These are phyloP conservation scores for Colaptes auratus DNA, from an alignment of 2,113 vertebrate species.

Conservation along the genomic window DNA sequence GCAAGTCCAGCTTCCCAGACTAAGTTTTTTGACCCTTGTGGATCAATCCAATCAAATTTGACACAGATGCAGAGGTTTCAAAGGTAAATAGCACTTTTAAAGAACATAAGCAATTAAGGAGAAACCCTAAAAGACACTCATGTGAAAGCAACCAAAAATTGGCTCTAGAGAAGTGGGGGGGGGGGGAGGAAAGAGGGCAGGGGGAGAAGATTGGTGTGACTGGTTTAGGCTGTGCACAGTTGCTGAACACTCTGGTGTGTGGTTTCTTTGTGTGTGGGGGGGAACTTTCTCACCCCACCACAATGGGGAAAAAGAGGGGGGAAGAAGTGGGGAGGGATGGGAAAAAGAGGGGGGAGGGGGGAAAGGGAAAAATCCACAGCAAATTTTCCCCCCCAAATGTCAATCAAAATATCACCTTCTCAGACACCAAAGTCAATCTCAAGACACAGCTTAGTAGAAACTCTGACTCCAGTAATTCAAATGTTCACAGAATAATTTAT, in stretches of 20 bases:
- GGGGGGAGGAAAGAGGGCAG: not conserved
- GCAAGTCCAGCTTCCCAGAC: not conserved
- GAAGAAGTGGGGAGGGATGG: not conserved
- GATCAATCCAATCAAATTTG: not conserved
- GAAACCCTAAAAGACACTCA: not conserved
- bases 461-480: not conserved
- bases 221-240: too few relatives aligned
- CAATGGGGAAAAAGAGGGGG: too few relatives aligned
- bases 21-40: not conserved
- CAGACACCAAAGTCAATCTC: not conserved
- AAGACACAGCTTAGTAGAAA: not conserved
- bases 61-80: not conserved
- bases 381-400: not conserved
- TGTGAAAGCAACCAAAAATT: not conserved
- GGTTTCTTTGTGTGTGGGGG: too few relatives aligned
- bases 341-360: not conserved
- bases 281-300: too few relatives aligned
- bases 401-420: not conserved
- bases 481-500: not conserved
- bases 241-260: too few relatives aligned
- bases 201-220: too few relatives aligned
- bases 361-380: rapidly evolving
- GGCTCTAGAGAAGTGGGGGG: not conserved
- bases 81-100: not conserved
- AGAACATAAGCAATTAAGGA: not conserved